A percentile compares a stretch with the other conserved stretches of the same genome.
phyloP scores from a whole-genome alignment of 2,113 vertebrate genomes.

The Leptocoma aspasia region DNA sequence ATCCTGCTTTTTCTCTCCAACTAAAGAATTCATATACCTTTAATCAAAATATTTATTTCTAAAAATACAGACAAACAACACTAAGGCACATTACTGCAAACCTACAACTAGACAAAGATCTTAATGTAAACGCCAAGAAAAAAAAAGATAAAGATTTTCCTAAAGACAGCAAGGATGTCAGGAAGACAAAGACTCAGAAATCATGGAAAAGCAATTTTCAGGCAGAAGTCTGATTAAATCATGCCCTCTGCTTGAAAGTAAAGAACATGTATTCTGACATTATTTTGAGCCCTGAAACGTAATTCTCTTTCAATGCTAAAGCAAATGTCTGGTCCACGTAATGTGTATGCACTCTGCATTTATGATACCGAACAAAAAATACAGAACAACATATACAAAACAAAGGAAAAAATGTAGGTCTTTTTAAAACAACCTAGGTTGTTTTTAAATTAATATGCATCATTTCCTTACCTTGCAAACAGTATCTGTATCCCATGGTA shows the following conservation, averaged over 20 bases:
- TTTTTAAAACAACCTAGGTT: neutral
- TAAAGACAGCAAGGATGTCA: neutral
- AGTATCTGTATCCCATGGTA: conserved; percentile 94
- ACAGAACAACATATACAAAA: neutral
- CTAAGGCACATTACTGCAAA: neutral
- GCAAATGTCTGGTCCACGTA: neutral
- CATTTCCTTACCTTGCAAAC: conserved; percentile 86
- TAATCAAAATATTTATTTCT: neutral
- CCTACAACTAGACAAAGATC: neutral
- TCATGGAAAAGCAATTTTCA: neutral
- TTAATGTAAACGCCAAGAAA: neutral
- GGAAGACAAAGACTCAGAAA: neutral
- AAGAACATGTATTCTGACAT: neutral
- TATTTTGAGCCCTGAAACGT: neutral
- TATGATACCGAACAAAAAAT: neutral
- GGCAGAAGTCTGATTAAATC: neutral
- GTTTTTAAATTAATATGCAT: neutral
- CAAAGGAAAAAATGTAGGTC: neutral
- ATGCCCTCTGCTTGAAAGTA: neutral
- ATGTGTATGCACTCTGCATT: neutral
- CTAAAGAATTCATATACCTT: neutral
- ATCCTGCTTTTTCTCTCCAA: neutral
- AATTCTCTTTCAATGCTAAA: neutral
- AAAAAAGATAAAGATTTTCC: neutral
- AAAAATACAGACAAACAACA: neutral